phyloP scores from a whole-genome alignment of 1,140 invertebrate species.

The Propsilocerus akamusi region DNA sequence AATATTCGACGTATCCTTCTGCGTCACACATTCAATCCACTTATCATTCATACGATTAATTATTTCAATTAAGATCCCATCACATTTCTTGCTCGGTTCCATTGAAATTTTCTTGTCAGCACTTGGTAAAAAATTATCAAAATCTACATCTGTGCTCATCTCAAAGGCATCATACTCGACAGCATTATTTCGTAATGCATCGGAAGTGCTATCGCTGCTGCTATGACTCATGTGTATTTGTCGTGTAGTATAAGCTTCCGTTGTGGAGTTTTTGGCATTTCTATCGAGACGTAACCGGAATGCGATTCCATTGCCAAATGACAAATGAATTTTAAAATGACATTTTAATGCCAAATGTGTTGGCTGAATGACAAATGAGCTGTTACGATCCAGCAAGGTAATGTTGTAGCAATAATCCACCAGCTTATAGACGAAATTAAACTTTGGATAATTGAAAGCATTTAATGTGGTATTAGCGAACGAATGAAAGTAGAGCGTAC shows the following conservation, averaged over 20 bases:
- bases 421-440: constrained; percentile 34
- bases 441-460: constrained; percentile 34
- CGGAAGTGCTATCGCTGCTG: background rate
- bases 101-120: background rate
- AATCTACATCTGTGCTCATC: constrained; percentile 1
- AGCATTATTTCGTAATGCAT: too few relatives aligned
- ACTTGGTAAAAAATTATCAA: background rate
- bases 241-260: background rate
- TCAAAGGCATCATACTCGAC: background rate
- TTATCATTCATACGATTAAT: background rate
- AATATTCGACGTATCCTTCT: background rate
- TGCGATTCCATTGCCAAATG: constrained; percentile 38
- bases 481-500: constrained; percentile 31
- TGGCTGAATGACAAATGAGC: constrained; percentile 34
- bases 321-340: constrained; percentile 38
- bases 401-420: constrained; percentile 46
- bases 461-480: constrained; percentile 23
- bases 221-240: background rate
- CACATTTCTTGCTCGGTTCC: background rate
- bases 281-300: constrained; percentile 23
- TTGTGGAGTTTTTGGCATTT: background rate
- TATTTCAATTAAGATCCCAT: background rate
- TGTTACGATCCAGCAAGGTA: constrained; percentile 34
- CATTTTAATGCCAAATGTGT: constrained; percentile 28
- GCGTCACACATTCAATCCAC: background rate